These are phyloP conservation scores for Phortica variegata DNA, from an alignment of 1,140 invertebrate genomes.

Conservation along the genomic window DNA sequence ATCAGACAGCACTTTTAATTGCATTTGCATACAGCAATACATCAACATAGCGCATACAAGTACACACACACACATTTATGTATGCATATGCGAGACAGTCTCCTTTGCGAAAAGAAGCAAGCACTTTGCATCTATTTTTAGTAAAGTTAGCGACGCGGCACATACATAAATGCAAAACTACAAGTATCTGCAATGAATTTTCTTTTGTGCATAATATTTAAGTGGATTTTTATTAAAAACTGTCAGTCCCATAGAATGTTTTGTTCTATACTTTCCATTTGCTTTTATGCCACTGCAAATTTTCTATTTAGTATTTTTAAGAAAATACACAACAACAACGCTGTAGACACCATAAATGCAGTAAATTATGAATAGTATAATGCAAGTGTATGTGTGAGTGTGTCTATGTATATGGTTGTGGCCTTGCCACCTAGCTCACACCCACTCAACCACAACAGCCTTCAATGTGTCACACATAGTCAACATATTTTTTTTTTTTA, in stretches of 20 bases:
- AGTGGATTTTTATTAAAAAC: slow-evolving; percentile 13
- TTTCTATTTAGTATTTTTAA: too few species aligned
- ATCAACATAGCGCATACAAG: slow-evolving; percentile 35
- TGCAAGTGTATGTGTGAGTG: background rate
- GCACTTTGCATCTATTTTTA: too few species aligned
- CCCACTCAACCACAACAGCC: slow-evolving; percentile 21
- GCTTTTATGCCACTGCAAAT: slow-evolving; percentile 10
- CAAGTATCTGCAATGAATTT: background rate
- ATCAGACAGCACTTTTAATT: slow-evolving; percentile 52
- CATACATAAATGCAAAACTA: slow-evolving; percentile 6
- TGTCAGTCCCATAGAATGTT: too few species aligned
- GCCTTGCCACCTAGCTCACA: slow-evolving; percentile 40
- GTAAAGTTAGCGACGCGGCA: too few species aligned
- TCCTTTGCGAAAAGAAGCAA: too few species aligned
- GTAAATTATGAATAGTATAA: slow-evolving; percentile 10
- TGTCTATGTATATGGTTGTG: slow-evolving; percentile 18
- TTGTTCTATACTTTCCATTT: slow-evolving; percentile 41
- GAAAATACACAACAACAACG: background rate
- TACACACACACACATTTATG: background rate
- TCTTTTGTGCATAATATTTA: slow-evolving; percentile 8
- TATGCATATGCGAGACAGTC: too few species aligned
- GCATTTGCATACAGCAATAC: slow-evolving; percentile 53
- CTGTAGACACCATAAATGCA: too few species aligned
- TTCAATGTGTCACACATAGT: too few species aligned
- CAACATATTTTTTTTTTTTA: too few species aligned